Conservation (phyloP, 2,797 vertebrate species). For the Valencia hispanica region DNA sequence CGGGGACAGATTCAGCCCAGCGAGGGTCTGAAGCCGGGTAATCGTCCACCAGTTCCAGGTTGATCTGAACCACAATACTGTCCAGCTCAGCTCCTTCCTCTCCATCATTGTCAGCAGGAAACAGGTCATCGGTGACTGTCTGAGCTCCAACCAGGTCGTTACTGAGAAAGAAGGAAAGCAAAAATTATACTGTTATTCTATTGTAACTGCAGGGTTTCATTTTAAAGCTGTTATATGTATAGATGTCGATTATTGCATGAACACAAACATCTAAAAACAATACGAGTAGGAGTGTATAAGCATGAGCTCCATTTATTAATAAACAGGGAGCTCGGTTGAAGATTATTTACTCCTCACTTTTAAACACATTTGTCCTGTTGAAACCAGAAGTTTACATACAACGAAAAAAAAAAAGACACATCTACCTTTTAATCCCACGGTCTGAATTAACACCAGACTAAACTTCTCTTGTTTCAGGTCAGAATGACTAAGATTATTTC, state of each 20-base stretch:
- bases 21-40: constrained; percentile 96
- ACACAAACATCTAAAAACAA: too few relatives aligned
- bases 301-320: too few relatives aligned
- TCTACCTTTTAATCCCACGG: background rate
- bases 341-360: too few relatives aligned
- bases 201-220: background rate
- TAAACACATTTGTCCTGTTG: too few relatives aligned
- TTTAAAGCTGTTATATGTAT: background rate
- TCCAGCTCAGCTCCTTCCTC: constrained; percentile 86
- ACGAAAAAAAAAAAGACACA: background rate
- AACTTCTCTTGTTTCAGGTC: too few relatives aligned
- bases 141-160: constrained; percentile 89
- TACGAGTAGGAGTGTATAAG: too few relatives aligned
- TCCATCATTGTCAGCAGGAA: constrained; percentile 76
- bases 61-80: constrained; percentile 85
- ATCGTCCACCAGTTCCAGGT: constrained; percentile 92
- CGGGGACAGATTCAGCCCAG: constrained; percentile 96
- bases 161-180: constrained; percentile 60
- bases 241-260: background rate
- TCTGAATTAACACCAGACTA: background rate
- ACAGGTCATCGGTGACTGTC: constrained; percentile 85
- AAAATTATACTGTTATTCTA: background rate
- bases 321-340: too few relatives aligned
- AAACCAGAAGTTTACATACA: background rate
- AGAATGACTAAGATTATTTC: too few relatives aligned